Percentiles rank a stretch among this genome's conserved stretches.
These are phyloP conservation scores for Anoura caudifer DNA, from an alignment of 2,113 vertebrate species.

Conservation along the genomic window DNA sequence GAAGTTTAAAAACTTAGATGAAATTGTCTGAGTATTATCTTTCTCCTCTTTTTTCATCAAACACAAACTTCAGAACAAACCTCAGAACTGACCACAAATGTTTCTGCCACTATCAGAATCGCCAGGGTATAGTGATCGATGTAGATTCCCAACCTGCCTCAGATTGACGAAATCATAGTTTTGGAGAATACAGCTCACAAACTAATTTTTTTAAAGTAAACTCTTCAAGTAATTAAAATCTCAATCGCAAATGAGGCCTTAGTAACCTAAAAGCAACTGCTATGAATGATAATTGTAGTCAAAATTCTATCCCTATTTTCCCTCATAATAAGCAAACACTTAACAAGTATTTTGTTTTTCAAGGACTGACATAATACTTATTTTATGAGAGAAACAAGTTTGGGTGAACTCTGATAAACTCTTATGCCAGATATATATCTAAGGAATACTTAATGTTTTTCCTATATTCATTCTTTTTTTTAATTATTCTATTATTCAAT, in stretches of 20 bases:
- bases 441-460: not conserved
- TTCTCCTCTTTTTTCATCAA: not conserved
- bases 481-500: too few relatives aligned
- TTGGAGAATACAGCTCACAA: not conserved
- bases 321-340: not conserved
- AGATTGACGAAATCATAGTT: not conserved
- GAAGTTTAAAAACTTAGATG: not conserved
- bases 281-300: not conserved
- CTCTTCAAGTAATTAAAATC: not conserved
- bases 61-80: not conserved
- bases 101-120: not conserved
- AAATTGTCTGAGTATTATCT: not conserved
- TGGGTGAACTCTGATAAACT: not conserved
- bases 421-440: not conserved
- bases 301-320: not conserved
- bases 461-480: not conserved
- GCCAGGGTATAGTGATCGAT: not conserved
- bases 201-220: not conserved
- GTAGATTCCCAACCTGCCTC: not conserved
- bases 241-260: not conserved
- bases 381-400: not conserved
- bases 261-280: not conserved
- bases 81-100: not conserved
- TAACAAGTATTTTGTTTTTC: not conserved
- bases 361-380: not conserved